A percentile compares a stretch with the other conserved stretches of the same genome.
phyloP scores from a whole-genome alignment of 2,113 vertebrate genomes.

The Tenebrosternarchus preto region DNA sequence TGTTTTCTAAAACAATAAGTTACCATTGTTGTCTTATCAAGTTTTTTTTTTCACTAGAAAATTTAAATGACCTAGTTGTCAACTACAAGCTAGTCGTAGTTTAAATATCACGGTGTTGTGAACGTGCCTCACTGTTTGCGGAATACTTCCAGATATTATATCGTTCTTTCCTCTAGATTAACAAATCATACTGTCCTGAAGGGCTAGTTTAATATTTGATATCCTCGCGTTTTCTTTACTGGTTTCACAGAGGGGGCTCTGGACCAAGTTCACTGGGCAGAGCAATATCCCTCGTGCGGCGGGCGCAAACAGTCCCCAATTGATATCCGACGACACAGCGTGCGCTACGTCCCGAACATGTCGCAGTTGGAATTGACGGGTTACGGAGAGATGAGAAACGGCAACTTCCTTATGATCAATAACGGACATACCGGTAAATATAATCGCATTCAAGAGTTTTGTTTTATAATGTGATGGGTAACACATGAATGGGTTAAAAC shows the following conservation, averaged over 20 bases:
- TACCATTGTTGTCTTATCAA: not conserved
- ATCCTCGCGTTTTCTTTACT: not conserved
- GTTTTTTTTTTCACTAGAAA: not conserved
- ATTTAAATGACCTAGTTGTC: not conserved
- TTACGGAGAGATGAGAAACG: conserved; percentile 65
- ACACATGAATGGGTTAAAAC: too few species aligned
- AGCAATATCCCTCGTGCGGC: conserved; percentile 74
- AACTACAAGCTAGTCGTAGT: not conserved
- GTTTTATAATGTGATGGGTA: too few species aligned
- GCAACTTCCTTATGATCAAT: conserved; percentile 80
- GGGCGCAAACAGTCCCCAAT: conserved; percentile 84
- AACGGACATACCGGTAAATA: conserved; percentile 86
- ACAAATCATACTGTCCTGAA: too few species aligned
- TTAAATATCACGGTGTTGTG: not conserved
- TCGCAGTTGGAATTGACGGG: conserved; percentile 73
- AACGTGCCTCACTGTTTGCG: not conserved
- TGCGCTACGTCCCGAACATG: conserved; percentile 71
- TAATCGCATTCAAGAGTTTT: not conserved
- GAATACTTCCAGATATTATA: too few species aligned
- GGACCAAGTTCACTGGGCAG: conserved; percentile 81
- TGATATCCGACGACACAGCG: conserved; percentile 78
- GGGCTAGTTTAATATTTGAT: too few species aligned
- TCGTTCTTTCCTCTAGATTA: too few species aligned
- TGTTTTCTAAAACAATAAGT: too few species aligned
- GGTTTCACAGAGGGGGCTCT: conserved; percentile 70